These are phyloP conservation scores for Catonia carolina DNA, from an alignment of 2,888 invertebrate genomes.

Conservation along the genomic window DNA sequence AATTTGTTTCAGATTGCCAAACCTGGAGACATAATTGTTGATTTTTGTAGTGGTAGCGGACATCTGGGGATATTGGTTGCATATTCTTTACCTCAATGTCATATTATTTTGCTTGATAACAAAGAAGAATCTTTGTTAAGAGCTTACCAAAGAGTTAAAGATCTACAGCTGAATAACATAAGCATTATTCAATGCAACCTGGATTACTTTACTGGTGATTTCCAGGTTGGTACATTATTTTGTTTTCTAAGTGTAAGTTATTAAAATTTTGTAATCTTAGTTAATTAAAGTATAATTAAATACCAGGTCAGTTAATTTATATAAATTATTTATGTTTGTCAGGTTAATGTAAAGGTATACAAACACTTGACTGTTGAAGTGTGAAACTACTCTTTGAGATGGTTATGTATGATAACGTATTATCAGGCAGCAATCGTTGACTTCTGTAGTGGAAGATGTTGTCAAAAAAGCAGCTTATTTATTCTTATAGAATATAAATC, in stretches of 20 bases:
- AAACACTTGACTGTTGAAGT: too few species aligned
- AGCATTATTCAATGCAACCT: conserved; percentile 79
- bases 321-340: not conserved
- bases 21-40: conserved; percentile 67
- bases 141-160: conserved; percentile 62
- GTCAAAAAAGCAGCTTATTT: too few species aligned
- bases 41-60: conserved; percentile 92
- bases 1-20: conserved; percentile 59
- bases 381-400: too few species aligned
- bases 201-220: conserved; percentile 74
- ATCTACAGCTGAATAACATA: conserved; percentile 65
- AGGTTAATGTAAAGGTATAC: not conserved
- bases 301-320: too few species aligned
- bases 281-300: too few species aligned
- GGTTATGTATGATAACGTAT: too few species aligned
- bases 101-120: conserved; percentile 79
- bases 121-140: conserved; percentile 77
- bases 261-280: too few species aligned
- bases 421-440: too few species aligned
- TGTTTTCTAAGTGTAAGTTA: too few species aligned
- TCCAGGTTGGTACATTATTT: conserved; percentile 31
- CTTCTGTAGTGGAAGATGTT: too few species aligned
- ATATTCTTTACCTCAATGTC: conserved; percentile 66
- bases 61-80: conserved; percentile 86
- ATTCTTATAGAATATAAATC: too few species aligned